Percentiles rank a stretch among this genome's conserved stretches.
Evolutionary conservation across 2,888 invertebrate genomes (phyloP).

Genomic region (Diadegma fenestrale): DNA sequence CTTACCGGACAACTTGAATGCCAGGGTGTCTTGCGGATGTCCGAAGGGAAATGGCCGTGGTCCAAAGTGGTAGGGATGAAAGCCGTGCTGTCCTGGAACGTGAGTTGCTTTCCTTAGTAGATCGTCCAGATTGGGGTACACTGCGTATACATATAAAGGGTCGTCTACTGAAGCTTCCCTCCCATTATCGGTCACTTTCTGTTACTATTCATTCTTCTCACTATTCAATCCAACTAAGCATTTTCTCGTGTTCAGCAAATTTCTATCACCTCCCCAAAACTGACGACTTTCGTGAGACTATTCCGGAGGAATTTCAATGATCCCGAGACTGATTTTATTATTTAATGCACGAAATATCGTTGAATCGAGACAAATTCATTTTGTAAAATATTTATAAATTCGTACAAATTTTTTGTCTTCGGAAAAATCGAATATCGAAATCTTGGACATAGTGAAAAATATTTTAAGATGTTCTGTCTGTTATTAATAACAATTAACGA

Average conservation of each 20-base stretch:
- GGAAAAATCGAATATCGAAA: neutral
- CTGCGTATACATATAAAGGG: conserved; percentile 69
- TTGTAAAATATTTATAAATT: neutral
- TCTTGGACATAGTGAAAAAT: neutral
- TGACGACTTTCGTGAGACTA: conserved; percentile 16
- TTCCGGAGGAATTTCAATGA: conserved; percentile 35
- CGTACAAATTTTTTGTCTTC: neutral
- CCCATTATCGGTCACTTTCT: conserved; percentile 59
- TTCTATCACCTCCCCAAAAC: conserved; percentile 32
- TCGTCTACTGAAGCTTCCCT: conserved; percentile 65
- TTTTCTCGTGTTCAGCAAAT: conserved; percentile 47
- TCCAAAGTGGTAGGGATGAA: conserved; percentile 96
- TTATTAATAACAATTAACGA: neutral
- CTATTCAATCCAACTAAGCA: conserved; percentile 49
- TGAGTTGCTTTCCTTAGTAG: conserved; percentile 72
- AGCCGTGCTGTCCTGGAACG: conserved; percentile 90
- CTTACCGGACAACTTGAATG: conserved; percentile 95
- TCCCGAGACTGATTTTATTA: conserved; percentile 14
- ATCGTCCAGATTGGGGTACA: conserved; percentile 70
- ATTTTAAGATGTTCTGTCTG: neutral
- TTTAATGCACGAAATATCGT: conserved; percentile 11
- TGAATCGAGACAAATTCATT: conserved; percentile 20
- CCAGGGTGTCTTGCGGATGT: conserved; percentile 91
- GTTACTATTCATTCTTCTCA: conserved; percentile 52
- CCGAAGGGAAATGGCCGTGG: conserved; percentile 90